Base-by-base conservation (phyloP, 2,888 invertebrate genomes). In the Hoplodrina ambigua region DNA sequence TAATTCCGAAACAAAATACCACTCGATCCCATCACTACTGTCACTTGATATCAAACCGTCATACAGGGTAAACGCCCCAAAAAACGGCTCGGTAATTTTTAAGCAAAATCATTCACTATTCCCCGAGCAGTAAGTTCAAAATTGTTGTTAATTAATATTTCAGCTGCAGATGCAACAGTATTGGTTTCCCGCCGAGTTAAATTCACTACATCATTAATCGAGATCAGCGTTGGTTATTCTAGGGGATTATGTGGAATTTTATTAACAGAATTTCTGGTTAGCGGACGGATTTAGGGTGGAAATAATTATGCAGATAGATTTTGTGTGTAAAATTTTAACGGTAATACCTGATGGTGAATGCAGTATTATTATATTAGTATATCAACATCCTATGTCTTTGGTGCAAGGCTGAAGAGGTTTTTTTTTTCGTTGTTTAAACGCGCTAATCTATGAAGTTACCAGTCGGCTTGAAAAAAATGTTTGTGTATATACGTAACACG, bases 161-260 rank as follows among this genome's bases (percentile, higher is more conserved):
- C 78, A 80, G 86, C 84, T 87, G 80, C 89, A 90, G 89, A 91
- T 93, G 91, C 90, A 90, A 87, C 91, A 90, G 89, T 93, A 92
- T 92, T 89, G 91, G 89, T 90, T 90, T 89, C 84, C 87, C 85
- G 85, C 89, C 90, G 92, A 93, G 92, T 94, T 94, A 93, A 93
- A 94, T 94, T 94, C 92, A 88, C 91, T 88, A 88, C 90, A 89
- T 92, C 94, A 94, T 94, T 94, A 93, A 94, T 93, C 91, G 92
- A 89, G 89, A 90, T 92, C 91, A 89, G 89, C 85, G 87, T 87
- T 90, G 89, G 91, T 89, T 81, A 84, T 86, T 87, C 88, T 87
- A 86, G 83, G 89, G 94, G 93, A 93, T 94, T 93, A 94, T 91
- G 85, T 80, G 89, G 88, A 91, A 89, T 93, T 94, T 93, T 92